Conservation (phyloP, 2,888 invertebrate species). For the Hemistola chrysoprasaria region DNA sequence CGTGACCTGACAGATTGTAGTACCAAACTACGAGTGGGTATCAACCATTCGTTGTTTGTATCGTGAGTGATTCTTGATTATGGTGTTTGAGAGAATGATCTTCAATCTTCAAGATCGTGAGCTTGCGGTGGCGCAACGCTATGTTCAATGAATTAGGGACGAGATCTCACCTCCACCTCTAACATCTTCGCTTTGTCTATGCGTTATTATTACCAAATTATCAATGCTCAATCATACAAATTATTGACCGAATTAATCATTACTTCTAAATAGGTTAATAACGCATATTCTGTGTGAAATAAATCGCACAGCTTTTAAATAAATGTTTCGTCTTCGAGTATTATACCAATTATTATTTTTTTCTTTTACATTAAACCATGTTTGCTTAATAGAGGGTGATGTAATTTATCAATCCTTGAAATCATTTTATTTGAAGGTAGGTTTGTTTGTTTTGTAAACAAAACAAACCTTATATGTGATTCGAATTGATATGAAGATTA, state of each 20-base stretch:
- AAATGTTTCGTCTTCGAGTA: too few relatives aligned
- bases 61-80: conserved; percentile 25
- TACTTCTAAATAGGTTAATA: conserved; percentile 4
- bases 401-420: conserved; percentile 2
- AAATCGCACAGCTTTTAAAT: conserved; percentile 2
- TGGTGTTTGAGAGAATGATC: conserved; percentile 15
- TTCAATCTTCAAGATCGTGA: conserved; percentile 42
- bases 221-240: conserved; percentile 33
- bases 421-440: neutral
- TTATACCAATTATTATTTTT: too few relatives aligned
- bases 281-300: neutral
- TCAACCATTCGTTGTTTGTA: neutral
- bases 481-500: neutral
- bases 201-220: conserved; percentile 28
- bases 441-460: neutral
- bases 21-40: too few relatives aligned
- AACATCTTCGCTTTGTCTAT: conserved; percentile 18
- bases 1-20: too few relatives aligned
- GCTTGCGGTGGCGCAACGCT: conserved; percentile 41
- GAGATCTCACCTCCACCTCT: conserved; percentile 42
- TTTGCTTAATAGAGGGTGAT: conserved; percentile 2
- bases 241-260: conserved; percentile 23
- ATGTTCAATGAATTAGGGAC: conserved; percentile 56
- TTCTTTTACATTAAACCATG: neutral
- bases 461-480: too few relatives aligned